phyloP scores from a whole-genome alignment of 1,140 invertebrate genomes.

The Scaptodrosophila lebanonensis region DNA sequence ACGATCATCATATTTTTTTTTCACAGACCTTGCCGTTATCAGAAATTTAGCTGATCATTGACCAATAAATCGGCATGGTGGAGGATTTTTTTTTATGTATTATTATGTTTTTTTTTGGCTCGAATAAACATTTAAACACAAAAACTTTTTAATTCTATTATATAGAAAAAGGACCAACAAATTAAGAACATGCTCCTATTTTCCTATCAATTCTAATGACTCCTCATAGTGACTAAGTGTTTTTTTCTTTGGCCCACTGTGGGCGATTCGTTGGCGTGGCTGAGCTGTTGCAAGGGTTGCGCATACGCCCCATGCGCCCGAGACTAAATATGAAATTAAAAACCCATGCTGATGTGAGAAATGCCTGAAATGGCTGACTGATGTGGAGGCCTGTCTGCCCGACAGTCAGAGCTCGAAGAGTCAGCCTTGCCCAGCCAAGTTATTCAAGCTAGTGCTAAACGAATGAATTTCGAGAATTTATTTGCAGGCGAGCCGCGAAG shows the following conservation, averaged over 20 bases:
- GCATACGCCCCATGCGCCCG: constrained; percentile 9
- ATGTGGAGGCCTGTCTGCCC: constrained; percentile 17
- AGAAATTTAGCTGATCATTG: too few species aligned
- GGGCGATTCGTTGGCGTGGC: constrained; percentile 13
- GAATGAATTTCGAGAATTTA: constrained; percentile 30
- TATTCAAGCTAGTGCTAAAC: constrained; percentile 8
- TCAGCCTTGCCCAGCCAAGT: constrained; percentile 28
- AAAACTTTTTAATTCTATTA: too few species aligned
- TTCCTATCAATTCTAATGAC: too few species aligned
- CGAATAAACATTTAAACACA: too few species aligned
- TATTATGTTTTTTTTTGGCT: too few species aligned
- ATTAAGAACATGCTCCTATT: too few species aligned
- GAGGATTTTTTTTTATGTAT: too few species aligned
- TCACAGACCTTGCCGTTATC: too few species aligned
- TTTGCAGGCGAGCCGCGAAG: constrained; percentile 60
- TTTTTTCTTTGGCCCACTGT: constrained; percentile 19
- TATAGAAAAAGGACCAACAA: too few species aligned
- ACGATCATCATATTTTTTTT: too few species aligned
- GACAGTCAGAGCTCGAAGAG: constrained; percentile 48
- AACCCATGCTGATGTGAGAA: constrained; percentile 73
- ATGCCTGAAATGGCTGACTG: constrained; percentile 47
- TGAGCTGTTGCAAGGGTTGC: constrained; percentile 5
- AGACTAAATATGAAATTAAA: constrained; percentile 74
- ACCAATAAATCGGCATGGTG: too few species aligned
- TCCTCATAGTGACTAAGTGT: too few species aligned